Conservation (phyloP, 92 coral and sea anemone species). For the Isaurus tuberculatus region DNA sequence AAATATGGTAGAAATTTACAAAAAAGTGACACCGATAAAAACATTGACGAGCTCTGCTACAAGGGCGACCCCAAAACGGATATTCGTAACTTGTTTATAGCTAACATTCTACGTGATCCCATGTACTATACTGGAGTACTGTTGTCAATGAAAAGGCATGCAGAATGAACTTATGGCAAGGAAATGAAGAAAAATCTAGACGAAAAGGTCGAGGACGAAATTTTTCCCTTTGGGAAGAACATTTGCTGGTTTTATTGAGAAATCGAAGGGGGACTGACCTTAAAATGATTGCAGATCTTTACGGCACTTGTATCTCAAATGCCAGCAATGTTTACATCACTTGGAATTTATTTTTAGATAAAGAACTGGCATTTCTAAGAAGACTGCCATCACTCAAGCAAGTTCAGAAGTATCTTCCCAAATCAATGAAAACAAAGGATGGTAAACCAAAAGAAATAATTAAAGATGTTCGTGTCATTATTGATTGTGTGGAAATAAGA, state of each 20-base stretch:
- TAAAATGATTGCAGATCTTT: conserved; percentile 20
- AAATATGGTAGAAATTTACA: too few relatives aligned
- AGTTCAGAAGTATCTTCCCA: conserved; percentile 20
- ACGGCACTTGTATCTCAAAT: background rate
- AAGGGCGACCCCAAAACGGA: too few relatives aligned
- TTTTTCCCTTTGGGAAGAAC: conserved; percentile 9
- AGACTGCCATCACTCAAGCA: background rate
- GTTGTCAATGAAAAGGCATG: background rate
- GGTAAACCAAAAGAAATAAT: conserved; percentile 12
- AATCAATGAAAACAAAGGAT: conserved; percentile 6
- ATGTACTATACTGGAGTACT: background rate
- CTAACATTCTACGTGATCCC: too few relatives aligned
- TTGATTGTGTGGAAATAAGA: background rate
- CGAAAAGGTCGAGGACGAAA: conserved; percentile 13
- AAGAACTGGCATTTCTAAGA: conserved; percentile 21
- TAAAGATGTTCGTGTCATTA: background rate
- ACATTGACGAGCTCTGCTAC: too few relatives aligned
- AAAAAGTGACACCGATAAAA: too few relatives aligned
- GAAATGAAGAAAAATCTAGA: conserved; percentile 4
- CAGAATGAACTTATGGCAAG: background rate
- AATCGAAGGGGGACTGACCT: conserved; percentile 5
- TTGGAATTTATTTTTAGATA: conserved; percentile 30
- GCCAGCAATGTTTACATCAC: conserved; percentile 28
- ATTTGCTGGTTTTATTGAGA: conserved; percentile 16
- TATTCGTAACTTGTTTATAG: too few relatives aligned